Percentiles rank a stretch among this genome's conserved stretches.
Conservation (phyloP, 2,888 invertebrate species). For the Notocelia uddmanniana region DNA sequence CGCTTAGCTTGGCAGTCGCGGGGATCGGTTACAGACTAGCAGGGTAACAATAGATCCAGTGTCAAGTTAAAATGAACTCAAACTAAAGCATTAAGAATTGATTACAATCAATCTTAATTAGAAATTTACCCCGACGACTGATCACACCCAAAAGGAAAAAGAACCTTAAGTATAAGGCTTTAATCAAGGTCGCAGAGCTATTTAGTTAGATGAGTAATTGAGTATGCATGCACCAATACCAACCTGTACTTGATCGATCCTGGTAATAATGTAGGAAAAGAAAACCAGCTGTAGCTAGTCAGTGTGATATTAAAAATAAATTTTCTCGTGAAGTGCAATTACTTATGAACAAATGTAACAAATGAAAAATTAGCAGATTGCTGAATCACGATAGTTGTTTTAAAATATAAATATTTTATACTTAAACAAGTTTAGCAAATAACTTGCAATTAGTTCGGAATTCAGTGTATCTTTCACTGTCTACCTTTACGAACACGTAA, state of each 20-base stretch:
- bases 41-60: conserved; percentile 23
- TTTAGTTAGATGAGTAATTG: not conserved
- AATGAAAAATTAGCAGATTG: not conserved
- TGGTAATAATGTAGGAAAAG: no score
- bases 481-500: not conserved
- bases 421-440: no score
- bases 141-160: not conserved
- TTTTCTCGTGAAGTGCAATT: no score
- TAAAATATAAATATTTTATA: no score
- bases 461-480: not conserved
- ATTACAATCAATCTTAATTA: not conserved
- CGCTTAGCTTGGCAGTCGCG: conserved; percentile 44
- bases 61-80: not conserved
- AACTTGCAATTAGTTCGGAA: not conserved
- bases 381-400: not conserved
- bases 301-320: no score
- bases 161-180: not conserved
- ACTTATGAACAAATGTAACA: not conserved
- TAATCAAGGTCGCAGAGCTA: not conserved
- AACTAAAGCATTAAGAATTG: not conserved
- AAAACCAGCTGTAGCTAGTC: no score
- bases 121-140: not conserved
- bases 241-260: no score
- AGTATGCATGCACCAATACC: no score
- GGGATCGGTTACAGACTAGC: conserved; percentile 35